These are phyloP conservation scores for Periparus ater DNA, from an alignment of 2,797 vertebrate species.

Conservation along the genomic window DNA sequence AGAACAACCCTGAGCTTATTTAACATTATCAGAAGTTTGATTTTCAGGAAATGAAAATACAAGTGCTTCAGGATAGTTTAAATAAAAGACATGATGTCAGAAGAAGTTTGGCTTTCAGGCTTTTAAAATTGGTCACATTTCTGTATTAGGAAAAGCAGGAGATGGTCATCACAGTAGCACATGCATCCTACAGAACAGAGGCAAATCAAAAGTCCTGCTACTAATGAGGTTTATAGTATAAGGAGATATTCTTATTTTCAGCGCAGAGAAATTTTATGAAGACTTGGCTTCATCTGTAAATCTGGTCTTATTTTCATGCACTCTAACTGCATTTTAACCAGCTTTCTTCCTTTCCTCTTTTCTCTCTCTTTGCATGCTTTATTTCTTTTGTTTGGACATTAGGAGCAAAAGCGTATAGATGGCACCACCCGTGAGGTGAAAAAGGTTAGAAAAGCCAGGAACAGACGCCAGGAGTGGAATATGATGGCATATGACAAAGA, in stretches of 20 bases:
- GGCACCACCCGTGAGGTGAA: conserved; percentile 97
- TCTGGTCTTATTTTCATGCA: conserved; percentile 48
- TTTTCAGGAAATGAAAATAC: background rate
- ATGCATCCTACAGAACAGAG: background rate
- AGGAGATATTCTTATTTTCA: background rate
- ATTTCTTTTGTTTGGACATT: conserved; percentile 72
- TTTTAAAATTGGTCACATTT: background rate
- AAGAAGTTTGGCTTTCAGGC: background rate
- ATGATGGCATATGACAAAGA: conserved; percentile 99
- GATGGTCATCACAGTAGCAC: background rate
- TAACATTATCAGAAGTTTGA: background rate
- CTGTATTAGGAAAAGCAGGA: background rate
- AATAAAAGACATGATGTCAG: background rate
- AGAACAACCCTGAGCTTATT: background rate
- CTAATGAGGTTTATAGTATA: background rate
- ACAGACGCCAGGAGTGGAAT: conserved; percentile 99
- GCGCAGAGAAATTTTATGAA: background rate
- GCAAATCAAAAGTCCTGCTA: background rate
- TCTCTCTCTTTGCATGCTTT: conserved; percentile 76
- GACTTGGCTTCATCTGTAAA: conserved; percentile 9
- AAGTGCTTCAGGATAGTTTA: background rate
- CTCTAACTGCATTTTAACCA: conserved; percentile 72
- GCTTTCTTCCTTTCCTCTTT: conserved; percentile 69
- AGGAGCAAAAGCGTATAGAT: conserved; percentile 97
- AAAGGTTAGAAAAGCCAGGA: conserved; percentile 98